phyloP scores from a whole-genome alignment of 2,888 invertebrate genomes.

The Eledona agricola region DNA sequence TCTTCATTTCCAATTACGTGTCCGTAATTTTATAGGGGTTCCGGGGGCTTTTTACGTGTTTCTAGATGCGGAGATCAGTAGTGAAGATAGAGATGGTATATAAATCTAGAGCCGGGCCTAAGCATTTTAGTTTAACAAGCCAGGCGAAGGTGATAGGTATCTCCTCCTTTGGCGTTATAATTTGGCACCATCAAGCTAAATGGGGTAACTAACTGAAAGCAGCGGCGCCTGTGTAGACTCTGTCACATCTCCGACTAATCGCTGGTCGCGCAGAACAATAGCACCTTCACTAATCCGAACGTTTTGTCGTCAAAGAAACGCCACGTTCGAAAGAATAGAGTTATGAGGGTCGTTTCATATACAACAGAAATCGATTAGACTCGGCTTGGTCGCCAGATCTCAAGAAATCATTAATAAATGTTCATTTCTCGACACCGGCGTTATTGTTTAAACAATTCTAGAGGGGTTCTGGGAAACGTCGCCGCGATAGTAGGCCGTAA shows the following conservation, averaged over 20 bases:
- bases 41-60: constrained; percentile 9
- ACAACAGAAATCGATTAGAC: constrained; percentile 52
- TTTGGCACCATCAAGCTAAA: constrained; percentile 41
- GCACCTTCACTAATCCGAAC: constrained; percentile 44
- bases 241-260: constrained; percentile 43
- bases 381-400: constrained; percentile 40
- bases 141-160: constrained; percentile 39
- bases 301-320: constrained; percentile 46
- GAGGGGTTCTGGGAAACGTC: constrained; percentile 38
- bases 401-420: constrained; percentile 49
- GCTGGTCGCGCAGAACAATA: constrained; percentile 46
- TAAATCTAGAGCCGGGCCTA: constrained; percentile 23
- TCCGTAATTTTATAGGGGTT: constrained; percentile 9
- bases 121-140: constrained; percentile 43
- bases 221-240: constrained; percentile 37
- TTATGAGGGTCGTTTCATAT: constrained; percentile 50
- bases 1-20: constrained; percentile 11
- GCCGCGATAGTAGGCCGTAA: constrained; percentile 35
- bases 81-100: constrained; percentile 10
- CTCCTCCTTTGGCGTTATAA: constrained; percentile 41
- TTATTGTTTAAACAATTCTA: constrained; percentile 44
- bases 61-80: constrained; percentile 13
- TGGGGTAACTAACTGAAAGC: constrained; percentile 33
- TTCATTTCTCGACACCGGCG: constrained; percentile 34
- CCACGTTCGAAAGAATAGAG: constrained; percentile 45